Percentiles rank a stretch among this genome's conserved stretches.
Conservation (phyloP, 1,140 invertebrate genomes). For the Solenopsis invicta region DNA sequence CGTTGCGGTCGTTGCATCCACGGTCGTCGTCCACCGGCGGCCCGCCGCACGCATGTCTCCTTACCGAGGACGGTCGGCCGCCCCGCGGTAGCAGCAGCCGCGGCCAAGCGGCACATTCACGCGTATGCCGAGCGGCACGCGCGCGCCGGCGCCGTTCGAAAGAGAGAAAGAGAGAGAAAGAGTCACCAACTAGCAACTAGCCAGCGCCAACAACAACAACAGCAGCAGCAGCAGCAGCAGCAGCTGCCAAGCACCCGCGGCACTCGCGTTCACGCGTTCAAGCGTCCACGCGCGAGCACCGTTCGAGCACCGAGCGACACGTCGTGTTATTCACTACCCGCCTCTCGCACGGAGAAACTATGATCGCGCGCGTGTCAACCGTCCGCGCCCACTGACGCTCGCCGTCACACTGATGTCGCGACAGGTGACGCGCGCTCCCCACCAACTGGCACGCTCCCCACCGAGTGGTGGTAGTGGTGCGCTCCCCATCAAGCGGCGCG, state of each 20-base stretch:
- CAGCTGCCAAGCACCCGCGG: too few species aligned
- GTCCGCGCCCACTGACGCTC: constrained; percentile 66
- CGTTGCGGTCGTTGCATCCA: constrained; percentile 59
- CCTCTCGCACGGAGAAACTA: too few species aligned
- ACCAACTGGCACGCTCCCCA: constrained; percentile 34
- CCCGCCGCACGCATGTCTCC: constrained; percentile 68
- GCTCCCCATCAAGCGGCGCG: constrained; percentile 31
- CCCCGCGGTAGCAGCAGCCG: constrained; percentile 34
- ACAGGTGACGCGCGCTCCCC: constrained; percentile 70
- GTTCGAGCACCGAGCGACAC: too few species aligned
- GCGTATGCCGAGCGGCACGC: too few species aligned
- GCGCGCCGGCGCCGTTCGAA: too few species aligned
- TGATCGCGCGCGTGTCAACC: constrained; percentile 42
- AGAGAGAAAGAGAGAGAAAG: too few species aligned
- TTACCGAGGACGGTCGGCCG: constrained; percentile 62
- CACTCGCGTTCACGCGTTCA: constrained; percentile 47
- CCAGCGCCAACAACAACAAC: too few species aligned
- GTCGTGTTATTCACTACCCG: too few species aligned
- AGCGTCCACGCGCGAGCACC: constrained; percentile 62
- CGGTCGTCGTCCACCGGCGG: constrained; percentile 66
- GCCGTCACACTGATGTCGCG: constrained; percentile 69
- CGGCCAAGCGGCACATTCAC: constrained; percentile 70
- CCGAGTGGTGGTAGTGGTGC: too few species aligned
- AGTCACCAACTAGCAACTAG: too few species aligned
- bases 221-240: too few species aligned